Conservation (phyloP, 2,113 vertebrate genomes). For the Canis aureus region DNA sequence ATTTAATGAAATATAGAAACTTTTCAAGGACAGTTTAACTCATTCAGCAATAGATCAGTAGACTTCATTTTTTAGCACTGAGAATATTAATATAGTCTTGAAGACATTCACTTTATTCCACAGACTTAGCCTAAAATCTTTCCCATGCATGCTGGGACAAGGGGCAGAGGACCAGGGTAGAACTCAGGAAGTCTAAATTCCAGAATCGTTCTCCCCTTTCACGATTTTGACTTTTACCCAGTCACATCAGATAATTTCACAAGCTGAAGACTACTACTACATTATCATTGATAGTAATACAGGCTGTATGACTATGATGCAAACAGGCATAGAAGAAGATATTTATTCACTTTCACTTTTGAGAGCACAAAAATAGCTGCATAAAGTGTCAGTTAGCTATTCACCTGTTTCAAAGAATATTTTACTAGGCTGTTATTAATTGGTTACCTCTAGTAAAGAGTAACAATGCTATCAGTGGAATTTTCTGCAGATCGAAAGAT, state of each 20-base stretch:
- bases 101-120: neutral
- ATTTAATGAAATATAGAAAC: neutral
- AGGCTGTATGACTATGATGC: neutral
- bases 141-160: neutral
- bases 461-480: neutral
- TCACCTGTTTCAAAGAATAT: neutral
- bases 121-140: slow-evolving; percentile 22
- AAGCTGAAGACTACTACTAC: neutral
- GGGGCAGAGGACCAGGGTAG: neutral
- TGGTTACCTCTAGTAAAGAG: neutral
- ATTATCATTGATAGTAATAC: neutral
- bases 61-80: neutral
- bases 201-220: neutral
- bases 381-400: neutral
- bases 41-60: neutral
- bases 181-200: neutral
- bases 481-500: neutral
- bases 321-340: neutral
- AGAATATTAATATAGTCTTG: neutral
- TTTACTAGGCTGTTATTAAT: slow-evolving; percentile 2
- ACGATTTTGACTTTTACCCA: slow-evolving; percentile 6
- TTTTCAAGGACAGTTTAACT: neutral
- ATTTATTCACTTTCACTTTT: neutral
- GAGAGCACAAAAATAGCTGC: neutral
- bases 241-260: neutral